A percentile compares a stretch with the other conserved stretches of the same genome.
These are phyloP conservation scores for Cettia cetti DNA, from an alignment of 2,113 vertebrate species.

Conservation along the genomic window DNA sequence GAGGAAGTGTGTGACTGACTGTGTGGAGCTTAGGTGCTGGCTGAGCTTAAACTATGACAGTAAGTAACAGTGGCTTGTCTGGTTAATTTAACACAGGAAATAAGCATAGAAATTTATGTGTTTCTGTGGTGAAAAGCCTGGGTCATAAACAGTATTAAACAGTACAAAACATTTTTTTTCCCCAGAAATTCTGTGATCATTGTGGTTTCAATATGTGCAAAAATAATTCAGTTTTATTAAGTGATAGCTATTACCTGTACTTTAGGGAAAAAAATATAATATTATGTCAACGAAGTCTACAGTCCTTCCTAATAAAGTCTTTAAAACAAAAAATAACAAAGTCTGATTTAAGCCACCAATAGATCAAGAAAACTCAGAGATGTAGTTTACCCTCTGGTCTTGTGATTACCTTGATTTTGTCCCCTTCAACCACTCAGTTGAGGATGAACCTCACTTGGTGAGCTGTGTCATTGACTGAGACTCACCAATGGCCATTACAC, in stretches of 20 bases:
- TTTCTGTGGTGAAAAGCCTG: not conserved
- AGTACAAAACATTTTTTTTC: not conserved
- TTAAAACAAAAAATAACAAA: not conserved
- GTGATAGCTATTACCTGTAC: not conserved
- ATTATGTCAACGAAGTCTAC: not conserved
- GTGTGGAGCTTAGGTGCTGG: too few species aligned
- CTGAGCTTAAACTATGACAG: not conserved
- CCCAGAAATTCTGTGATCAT: not conserved
- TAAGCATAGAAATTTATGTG: not conserved
- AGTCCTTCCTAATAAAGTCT: not conserved
- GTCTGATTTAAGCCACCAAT: not conserved
- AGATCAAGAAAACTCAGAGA: not conserved
- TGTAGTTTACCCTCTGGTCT: not conserved
- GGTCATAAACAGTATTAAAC: not conserved
- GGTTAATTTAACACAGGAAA: not conserved
- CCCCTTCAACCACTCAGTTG: not conserved
- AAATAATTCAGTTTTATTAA: not conserved
- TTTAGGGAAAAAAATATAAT: not conserved
- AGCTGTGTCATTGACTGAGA: not conserved
- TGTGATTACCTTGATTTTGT: not conserved
- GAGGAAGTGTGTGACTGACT: not conserved
- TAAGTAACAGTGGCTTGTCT: not conserved
- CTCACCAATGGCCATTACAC: not conserved
- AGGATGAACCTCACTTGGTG: not conserved
- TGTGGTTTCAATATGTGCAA: not conserved